Evolutionary conservation across 2,113 vertebrate genomes (phyloP), one percentile per base, ranked within the genome.

Genomic region (Phrynocephalus versicolor): DNA sequence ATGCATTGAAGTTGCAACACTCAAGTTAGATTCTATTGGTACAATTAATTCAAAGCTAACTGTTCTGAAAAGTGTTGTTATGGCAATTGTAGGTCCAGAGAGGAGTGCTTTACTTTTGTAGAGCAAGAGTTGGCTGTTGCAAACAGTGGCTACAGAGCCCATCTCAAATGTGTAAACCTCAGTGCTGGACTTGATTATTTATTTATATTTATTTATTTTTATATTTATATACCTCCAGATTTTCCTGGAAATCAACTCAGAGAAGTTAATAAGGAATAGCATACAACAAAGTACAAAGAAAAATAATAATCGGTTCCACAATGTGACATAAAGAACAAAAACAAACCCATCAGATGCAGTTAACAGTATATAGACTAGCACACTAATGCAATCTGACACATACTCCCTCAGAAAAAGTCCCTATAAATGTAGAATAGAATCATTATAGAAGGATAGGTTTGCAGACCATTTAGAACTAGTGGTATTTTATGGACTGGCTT

Each of bases 401-500:
- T 51, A 33, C 69, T 69, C 69, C 64, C 21, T 81, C 41, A 13
- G 3, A 35, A 69, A 81, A 27, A 30, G 16, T n/a, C 30, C 15
- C 15, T 69, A 16, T 51, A 27, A 51, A 21, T 51, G 45, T 30
- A 67, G 2, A 9, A 30, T 3, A 9, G 69, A 45, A 74, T 51
- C 69, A 23, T 67, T 30, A n/a, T 12, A 4, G 51, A 81, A 81
- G 18, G 15, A 85, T 89, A 62, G 64, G 23, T 27, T 73, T 86
- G 60, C 83, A 75, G 6, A 33, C 10, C 45, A 77, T 0, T 71
- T 71, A 55, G 67, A 14, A 27, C 35, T 73, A 1, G 57, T 71
- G 12, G 60, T 81, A 89, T 67, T 77, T 33, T 87, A 7, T 64
- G 82, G 55, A 57, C 65, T 78, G 18, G 69, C 82, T 25, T 41